Evolutionary conservation across 2,888 invertebrate species (phyloP), one percentile per base, ranked within the genome.

Genomic region (Nomada fucata): DNA sequence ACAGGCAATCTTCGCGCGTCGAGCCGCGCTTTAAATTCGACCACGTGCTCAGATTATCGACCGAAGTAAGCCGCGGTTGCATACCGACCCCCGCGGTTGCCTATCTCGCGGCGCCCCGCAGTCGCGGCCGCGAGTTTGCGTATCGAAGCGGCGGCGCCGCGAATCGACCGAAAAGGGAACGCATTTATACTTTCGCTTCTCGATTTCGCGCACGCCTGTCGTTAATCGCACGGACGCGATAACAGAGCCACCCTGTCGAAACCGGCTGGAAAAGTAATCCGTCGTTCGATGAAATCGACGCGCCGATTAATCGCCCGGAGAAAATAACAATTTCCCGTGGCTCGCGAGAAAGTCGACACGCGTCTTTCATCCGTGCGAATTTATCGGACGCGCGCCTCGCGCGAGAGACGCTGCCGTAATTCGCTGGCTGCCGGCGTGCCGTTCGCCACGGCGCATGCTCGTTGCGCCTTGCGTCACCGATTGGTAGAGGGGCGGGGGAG

Each of bases 1-100:
- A 84, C 81, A 71, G 81, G 77, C 76, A 84, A 84, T 84, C 84
- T 81, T 84, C 84, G 65, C 72, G 77, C 42, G 77, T 53, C 59
- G 76, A 84, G 76, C 76, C 73, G 65, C 57, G 80, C 60, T 74
- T 84, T 71, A 77, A 75, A 81, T 72, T 70, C 84, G 60, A 61
- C 72, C 74, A 20, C 71, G 74, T 71, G 84, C 73, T 74, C 80
- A 65, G 74, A 80, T 84, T 81, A 84, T 84, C 84, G 84, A 84
- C 81, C 75, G 71, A 77, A 72, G 63, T 64, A 59, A 26, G 26
- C 63, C 69, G 73, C 29, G 65, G 55, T 65, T n/a, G 67, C 83
- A 67, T 67, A 61, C 67, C 71, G 44, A 59, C 23, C 36, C 52
- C 50, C 26, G 26, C 23, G 23, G n/a, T 18, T 26, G 42, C 76